Evolutionary conservation across 2,888 invertebrate genomes (phyloP).

Genomic region (Mactromeris polynyma): DNA sequence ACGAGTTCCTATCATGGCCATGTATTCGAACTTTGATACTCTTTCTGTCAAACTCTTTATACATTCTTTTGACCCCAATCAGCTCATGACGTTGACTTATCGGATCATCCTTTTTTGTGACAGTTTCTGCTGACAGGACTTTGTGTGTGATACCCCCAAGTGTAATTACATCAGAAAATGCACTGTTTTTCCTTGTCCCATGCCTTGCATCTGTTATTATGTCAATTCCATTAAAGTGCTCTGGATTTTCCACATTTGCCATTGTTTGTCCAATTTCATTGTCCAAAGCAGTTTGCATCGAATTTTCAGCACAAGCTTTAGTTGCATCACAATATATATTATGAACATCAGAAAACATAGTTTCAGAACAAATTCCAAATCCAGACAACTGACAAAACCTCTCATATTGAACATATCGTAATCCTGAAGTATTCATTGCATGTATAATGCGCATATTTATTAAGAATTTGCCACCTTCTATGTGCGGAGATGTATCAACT

Average conservation of each 20-base stretch:
- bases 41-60: too few species aligned
- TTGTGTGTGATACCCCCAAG: constrained; percentile 38
- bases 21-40: constrained; percentile 50
- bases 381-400: neutral
- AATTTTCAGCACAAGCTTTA: too few species aligned
- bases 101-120: constrained; percentile 41
- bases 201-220: constrained; percentile 50
- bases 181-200: constrained; percentile 44
- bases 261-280: too few species aligned
- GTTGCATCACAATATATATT: constrained; percentile 22
- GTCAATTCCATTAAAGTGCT: constrained; percentile 27
- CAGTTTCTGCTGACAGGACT: constrained; percentile 35
- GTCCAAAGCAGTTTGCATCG: too few species aligned
- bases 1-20: constrained; percentile 55
- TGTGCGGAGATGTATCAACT: too few species aligned
- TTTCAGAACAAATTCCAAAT: constrained; percentile 17
- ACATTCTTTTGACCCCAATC: constrained; percentile 35
- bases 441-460: too few species aligned
- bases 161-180: constrained; percentile 43
- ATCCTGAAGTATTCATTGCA: neutral
- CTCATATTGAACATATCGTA: neutral
- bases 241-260: too few species aligned
- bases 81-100: constrained; percentile 49
- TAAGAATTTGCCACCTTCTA: too few species aligned
- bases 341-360: constrained; percentile 21